A percentile compares a stretch with the other conserved stretches of the same genome.
These are phyloP conservation scores for Rhabdomys dilectus DNA, from an alignment of 2,113 vertebrate species.

Conservation along the genomic window DNA sequence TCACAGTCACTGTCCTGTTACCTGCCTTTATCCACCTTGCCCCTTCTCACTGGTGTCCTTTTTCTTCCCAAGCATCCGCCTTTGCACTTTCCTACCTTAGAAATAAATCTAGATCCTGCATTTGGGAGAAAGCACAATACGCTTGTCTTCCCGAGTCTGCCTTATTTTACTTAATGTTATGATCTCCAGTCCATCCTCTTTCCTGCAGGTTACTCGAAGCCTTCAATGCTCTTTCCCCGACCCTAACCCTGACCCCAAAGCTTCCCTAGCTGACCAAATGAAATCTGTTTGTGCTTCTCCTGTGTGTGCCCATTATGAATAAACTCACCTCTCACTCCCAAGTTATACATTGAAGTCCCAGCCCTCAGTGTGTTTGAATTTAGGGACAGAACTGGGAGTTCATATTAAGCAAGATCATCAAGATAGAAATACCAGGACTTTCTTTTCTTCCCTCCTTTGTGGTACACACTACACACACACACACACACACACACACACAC, in stretches of 20 bases:
- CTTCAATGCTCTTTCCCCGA: background rate
- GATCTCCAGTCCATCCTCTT: too few relatives aligned
- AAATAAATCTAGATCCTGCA: background rate
- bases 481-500: background rate
- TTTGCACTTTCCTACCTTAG: background rate
- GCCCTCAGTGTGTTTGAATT: background rate
- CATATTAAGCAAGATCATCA: background rate
- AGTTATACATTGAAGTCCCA: background rate
- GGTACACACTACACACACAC: background rate
- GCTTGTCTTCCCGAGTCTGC: background rate
- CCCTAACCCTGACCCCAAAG: background rate
- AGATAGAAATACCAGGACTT: background rate
- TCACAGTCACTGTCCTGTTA: background rate
- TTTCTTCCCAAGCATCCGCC: background rate
- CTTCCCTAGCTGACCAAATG: background rate
- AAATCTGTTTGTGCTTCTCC: background rate
- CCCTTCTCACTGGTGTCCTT: background rate
- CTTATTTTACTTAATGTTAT: background rate
- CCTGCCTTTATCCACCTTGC: background rate
- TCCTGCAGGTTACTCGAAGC: background rate
- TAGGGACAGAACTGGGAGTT: background rate
- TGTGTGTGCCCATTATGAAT: background rate
- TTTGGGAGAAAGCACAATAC: background rate
- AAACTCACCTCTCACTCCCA: background rate
- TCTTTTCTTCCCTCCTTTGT: background rate